Base-by-base conservation (phyloP, 1,140 invertebrate species). In the Meteorus sp. region DNA sequence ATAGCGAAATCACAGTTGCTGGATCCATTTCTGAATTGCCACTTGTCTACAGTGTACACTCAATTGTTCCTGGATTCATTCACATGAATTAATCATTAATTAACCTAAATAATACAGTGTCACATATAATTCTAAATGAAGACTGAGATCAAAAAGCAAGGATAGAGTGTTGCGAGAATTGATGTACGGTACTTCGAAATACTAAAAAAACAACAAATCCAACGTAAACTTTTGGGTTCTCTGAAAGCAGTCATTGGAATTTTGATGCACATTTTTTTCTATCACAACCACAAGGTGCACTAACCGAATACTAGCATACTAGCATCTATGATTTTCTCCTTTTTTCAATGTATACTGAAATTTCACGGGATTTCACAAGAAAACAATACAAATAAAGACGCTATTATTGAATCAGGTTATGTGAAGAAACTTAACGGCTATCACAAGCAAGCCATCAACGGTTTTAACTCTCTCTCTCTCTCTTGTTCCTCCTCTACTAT, bases 1-100 rank as follows among this genome's bases (percentile, higher is more conserved):
- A 85, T 11, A 84, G 74, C 60, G 87, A 84, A 75, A 82, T 78
- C 25, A 73, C 70, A 51, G 74, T 77, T 15, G 76, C 75, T 58
- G 77, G 74, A 72, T 81, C 77, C 78, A 81, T 81, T 45, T 64
- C 63, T 50, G 11, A 19, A 25, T 43, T 59, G 8, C 19, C 1
- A 39, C 35, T 39, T 39, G 2, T 39, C 23, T 11, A 5, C 35
- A n/a, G 11, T 3, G 35, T 29, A 9, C 4, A 29, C 9, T 29
- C 9, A 5, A 29, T 5, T 9, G 9, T 29, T 29, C 27, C 27
- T 29, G 9, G 27, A 9, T 5, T 4, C 9, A 39, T 11, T n/a
- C 13, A n/a, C 1, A 39, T 13, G 0, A 8, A 39, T 39, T 20
- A 45, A 45, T 23, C 8, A 22, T 19, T 20, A 45, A 2, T 45